phyloP scores from a whole-genome alignment of 1,140 invertebrate species.

The Pseudobourletiella spinata region DNA sequence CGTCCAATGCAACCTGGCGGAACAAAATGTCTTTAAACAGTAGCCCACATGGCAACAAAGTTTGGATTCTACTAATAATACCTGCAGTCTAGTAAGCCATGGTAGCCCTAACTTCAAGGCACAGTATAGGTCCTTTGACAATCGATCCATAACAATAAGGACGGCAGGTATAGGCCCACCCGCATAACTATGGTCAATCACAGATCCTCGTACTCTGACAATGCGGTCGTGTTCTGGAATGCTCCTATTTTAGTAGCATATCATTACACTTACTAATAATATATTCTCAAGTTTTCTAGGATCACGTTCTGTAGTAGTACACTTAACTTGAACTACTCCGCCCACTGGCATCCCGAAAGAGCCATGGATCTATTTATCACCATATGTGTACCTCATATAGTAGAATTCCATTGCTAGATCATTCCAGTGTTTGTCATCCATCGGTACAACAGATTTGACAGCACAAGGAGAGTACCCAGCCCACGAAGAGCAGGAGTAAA shows the following conservation, averaged over 20 bases:
- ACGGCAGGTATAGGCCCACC: constrained; percentile 60
- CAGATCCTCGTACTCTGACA: constrained; percentile 67
- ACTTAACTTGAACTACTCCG: too few relatives aligned
- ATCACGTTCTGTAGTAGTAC: too few relatives aligned
- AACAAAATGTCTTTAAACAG: constrained; percentile 25
- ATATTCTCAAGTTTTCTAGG: too few relatives aligned
- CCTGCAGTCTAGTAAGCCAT: constrained; percentile 55
- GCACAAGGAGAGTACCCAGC: constrained; percentile 58
- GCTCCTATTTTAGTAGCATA: too few relatives aligned
- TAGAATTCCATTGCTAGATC: constrained; percentile 88
- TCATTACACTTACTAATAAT: too few relatives aligned
- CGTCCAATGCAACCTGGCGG: constrained; percentile 65
- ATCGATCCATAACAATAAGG: constrained; percentile 63
- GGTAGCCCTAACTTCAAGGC: constrained; percentile 62
- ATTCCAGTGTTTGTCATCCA: constrained; percentile 84
- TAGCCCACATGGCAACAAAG: too few relatives aligned
- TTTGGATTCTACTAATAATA: not conserved
- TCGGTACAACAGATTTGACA: constrained; percentile 82
- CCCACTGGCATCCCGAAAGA: too few relatives aligned
- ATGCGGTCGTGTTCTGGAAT: constrained; percentile 76
- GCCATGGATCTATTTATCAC: too few relatives aligned
- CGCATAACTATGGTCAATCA: constrained; percentile 70
- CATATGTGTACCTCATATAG: constrained; percentile 62
- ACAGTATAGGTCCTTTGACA: constrained; percentile 68
- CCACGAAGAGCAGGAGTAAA: constrained; percentile 75